Conservation (phyloP, 1,140 invertebrate genomes). For the Drosophila santomea region DNA sequence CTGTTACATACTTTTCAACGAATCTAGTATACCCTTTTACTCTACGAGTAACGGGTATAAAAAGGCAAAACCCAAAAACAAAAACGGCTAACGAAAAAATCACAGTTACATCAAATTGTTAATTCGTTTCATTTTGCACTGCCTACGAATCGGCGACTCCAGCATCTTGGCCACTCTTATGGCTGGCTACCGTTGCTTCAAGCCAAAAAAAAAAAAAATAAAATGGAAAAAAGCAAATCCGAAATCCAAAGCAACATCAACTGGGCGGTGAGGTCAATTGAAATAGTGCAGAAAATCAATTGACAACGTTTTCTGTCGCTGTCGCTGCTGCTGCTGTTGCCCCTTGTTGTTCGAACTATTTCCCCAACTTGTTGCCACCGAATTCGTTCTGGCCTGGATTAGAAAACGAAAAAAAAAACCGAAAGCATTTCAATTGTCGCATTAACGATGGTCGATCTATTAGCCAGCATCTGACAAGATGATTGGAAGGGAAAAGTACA, state of each 20-base stretch:
- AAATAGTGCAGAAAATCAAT: conserved; percentile 84
- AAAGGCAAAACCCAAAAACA: conserved; percentile 1
- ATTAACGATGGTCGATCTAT: conserved; percentile 74
- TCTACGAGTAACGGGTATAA: too few species aligned
- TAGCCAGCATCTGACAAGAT: conserved; percentile 39
- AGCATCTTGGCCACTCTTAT: conserved; percentile 37
- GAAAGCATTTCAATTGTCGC: conserved; percentile 73
- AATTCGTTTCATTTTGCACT: conserved; percentile 83
- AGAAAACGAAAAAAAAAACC: conserved; percentile 24
- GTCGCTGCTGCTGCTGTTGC: conserved; percentile 19
- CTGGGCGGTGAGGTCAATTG: conserved; percentile 70
- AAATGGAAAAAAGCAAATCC: neutral
- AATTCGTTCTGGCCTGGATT: conserved; percentile 61
- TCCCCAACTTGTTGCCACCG: conserved; percentile 53
- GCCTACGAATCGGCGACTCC: conserved; percentile 46
- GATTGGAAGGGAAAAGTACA: conserved; percentile 31
- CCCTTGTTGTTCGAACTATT: conserved; percentile 29
- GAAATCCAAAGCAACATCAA: conserved; percentile 29
- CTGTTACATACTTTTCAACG: too few species aligned
- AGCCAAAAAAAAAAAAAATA: conserved; percentile 22
- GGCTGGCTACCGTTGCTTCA: conserved; percentile 67
- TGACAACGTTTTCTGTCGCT: conserved; percentile 71
- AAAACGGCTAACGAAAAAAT: conserved; percentile 51
- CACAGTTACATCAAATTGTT: conserved; percentile 83
- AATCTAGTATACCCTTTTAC: too few species aligned